Base-by-base conservation (phyloP, 2,113 vertebrate genomes). In the Ammodytes dubius region DNA sequence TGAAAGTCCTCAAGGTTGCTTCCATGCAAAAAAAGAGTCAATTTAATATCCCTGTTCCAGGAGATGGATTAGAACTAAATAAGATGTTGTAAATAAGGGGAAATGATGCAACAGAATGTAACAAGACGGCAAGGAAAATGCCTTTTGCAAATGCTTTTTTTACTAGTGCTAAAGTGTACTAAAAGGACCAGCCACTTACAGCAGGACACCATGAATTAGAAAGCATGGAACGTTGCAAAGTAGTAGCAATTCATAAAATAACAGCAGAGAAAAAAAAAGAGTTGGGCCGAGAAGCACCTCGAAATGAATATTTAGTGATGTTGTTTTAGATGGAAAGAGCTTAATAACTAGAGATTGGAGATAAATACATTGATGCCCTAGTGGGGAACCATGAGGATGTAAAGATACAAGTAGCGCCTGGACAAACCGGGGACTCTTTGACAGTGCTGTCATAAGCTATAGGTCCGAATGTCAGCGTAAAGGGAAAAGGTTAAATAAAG, bases 401-500 rank as follows among this genome's bases (percentile, higher is more conserved):
- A 76, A 6, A 69, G 75, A 85, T 17, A 85, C 60, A 70, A 84
- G 68, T 0, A 67, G 61, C 7, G 3, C 27, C 71, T 74, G 53
- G 70, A 81, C 77, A 90, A 88, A 89, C 79, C 39, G 66, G 77
- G 12, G 53, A 80, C 67, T 79, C 79, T 53, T 42, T 85, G 88
- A 92, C 84, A 88, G 59, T 9, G 73, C 83, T 79, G 86, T 90
- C 84, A 80, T 57, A 46, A 83, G 64, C 57, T 9, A 27, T 27
- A 14, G 11, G 66, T 46, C 17, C 0, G 35, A 65, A 81, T 43
- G 59, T 85, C 79, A 76, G 78, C 53, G 59, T 67, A 40, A 40
- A 46, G 27, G 27, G 74, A 88, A 94, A 88, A 93, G 89, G 90
- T 89, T 74, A 84, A 69, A 69, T 10, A 90, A 89, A 91, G 89